Conservation (phyloP, 2,113 vertebrate species). For the Sturnus vulgaris region DNA sequence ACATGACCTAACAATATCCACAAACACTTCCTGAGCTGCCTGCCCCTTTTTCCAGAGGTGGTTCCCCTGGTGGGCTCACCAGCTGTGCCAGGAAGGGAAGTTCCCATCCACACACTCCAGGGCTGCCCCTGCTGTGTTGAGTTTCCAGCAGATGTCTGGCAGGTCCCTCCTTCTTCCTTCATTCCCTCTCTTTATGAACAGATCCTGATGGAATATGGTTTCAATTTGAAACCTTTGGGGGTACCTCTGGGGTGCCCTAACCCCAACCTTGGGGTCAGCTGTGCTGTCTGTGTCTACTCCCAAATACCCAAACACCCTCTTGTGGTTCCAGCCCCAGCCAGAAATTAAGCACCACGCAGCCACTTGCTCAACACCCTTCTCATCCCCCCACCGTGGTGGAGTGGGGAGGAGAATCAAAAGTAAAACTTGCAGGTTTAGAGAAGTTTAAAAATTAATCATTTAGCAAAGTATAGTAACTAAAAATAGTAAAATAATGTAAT, state of each 20-base stretch:
- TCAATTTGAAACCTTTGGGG: neutral
- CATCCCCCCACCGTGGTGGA: neutral
- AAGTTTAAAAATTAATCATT: neutral
- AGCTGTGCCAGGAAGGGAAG: neutral
- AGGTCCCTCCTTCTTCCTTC: neutral
- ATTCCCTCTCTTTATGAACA: neutral
- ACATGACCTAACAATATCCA: neutral
- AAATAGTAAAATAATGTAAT: neutral
- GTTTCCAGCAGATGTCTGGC: neutral
- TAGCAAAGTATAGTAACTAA: neutral
- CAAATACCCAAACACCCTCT: neutral
- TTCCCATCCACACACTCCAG: neutral
- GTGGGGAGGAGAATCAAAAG: neutral
- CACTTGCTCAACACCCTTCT: neutral
- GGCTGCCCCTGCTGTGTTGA: neutral
- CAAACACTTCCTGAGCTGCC: neutral
- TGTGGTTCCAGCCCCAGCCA: neutral
- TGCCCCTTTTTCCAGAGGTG: neutral
- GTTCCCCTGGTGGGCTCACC: neutral
- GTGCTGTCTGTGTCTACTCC: neutral
- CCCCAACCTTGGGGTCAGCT: neutral
- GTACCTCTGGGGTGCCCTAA: neutral
- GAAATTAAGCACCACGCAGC: neutral
- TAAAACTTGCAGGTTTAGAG: neutral
- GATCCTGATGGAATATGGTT: neutral